Percentiles rank a stretch among this genome's conserved stretches.
Conservation (phyloP, 2,797 vertebrate species). For the Melanotaenia parkinsoni region DNA sequence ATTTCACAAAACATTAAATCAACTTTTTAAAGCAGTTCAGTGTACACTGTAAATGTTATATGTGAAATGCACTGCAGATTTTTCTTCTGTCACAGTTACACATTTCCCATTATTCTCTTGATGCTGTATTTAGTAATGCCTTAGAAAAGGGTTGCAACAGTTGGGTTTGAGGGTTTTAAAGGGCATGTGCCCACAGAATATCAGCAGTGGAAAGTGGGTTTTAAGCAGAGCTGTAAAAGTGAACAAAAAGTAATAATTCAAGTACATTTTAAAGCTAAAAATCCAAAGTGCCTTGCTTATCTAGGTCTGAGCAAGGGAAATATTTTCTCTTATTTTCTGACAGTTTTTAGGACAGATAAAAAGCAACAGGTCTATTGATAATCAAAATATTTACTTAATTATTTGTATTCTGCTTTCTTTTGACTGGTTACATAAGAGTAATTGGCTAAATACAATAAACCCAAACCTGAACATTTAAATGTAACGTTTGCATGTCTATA, state of each 20-base stretch:
- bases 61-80: background rate
- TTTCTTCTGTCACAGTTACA: background rate
- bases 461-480: rapidly evolving
- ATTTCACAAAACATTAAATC: background rate
- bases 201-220: background rate
- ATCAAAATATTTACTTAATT: background rate
- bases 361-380: background rate
- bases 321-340: background rate
- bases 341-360: background rate
- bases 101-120: background rate
- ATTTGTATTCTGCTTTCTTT: background rate
- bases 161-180: too few species aligned
- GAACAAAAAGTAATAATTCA: background rate
- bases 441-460: background rate
- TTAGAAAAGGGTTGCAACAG: too few species aligned
- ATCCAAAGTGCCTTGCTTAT: background rate
- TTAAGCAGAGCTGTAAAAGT: background rate
- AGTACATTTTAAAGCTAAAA: background rate
- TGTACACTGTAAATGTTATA: background rate
- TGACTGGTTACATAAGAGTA: background rate
- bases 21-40: background rate
- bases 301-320: background rate
- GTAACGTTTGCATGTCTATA: background rate
- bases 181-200: background rate
- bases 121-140: background rate